Conservation (phyloP, 2,797 vertebrate genomes). For the Enoplosus armatus region DNA sequence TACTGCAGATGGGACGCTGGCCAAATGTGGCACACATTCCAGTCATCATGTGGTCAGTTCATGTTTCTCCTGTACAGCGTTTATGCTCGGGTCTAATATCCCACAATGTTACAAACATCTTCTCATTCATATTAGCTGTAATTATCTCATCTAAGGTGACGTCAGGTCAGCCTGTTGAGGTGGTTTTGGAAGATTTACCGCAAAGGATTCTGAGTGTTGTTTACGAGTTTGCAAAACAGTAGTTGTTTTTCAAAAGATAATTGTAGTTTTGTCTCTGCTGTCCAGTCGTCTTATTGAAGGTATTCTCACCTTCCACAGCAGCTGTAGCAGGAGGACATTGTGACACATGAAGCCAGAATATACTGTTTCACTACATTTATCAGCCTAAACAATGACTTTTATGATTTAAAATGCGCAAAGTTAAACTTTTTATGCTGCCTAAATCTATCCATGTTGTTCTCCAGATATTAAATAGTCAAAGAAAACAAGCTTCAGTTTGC, state of each 20-base stretch:
- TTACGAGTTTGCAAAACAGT: too few species aligned
- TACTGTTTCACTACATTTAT: constrained; percentile 5
- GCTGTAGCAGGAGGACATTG: not conserved
- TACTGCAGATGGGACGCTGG: not conserved
- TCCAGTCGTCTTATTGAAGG: not conserved
- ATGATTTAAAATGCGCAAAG: constrained; percentile 4
- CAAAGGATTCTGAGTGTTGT: not conserved
- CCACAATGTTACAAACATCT: constrained; percentile 2
- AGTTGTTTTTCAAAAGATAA: too few species aligned
- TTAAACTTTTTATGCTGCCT: not conserved
- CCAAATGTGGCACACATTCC: constrained; percentile 26
- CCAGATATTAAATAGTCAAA: not conserved
- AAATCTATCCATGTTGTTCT: not conserved
- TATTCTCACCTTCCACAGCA: constrained; percentile 14
- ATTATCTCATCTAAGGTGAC: constrained; percentile 20
- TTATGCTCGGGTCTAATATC: not conserved
- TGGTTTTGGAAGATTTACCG: constrained; percentile 13
- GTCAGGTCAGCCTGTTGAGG: constrained; percentile 17
- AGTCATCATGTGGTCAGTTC: constrained; percentile 1
- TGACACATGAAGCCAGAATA: not conserved
- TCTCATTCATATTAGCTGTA: not conserved
- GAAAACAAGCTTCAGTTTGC: not conserved
- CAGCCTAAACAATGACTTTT: not conserved
- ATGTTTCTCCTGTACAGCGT: constrained; percentile 5
- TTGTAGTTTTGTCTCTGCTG: constrained; percentile 12